Conservation (phyloP, 1,140 invertebrate species). For the Drosophila simulans region DNA sequence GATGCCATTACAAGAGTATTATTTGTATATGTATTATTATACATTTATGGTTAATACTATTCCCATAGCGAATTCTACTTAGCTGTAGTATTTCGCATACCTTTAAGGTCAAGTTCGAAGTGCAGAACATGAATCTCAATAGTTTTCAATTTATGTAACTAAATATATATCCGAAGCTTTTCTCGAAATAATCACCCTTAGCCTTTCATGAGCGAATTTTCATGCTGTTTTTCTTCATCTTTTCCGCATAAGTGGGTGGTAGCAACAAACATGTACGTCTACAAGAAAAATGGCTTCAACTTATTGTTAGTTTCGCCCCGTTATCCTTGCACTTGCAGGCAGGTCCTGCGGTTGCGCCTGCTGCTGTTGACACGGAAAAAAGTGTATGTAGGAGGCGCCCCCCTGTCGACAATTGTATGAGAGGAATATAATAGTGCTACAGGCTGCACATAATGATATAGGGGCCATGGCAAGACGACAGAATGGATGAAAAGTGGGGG, state of each 20-base stretch:
- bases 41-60: background rate
- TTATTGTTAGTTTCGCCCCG: conserved; percentile 42
- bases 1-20: background rate
- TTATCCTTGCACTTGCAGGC: conserved; percentile 72
- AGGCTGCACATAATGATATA: conserved; percentile 53
- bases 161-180: background rate
- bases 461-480: conserved; percentile 19
- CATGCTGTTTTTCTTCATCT: conserved; percentile 12
- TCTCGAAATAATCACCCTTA: conserved; percentile 4
- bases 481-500: conserved; percentile 6
- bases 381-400: conserved; percentile 36
- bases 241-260: conserved; percentile 22
- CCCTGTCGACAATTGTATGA: conserved; percentile 64
- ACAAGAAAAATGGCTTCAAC: conserved; percentile 37
- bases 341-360: conserved; percentile 41
- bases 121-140: too few species aligned
- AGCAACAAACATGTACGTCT: conserved; percentile 1
- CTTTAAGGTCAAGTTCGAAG: too few species aligned
- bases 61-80: background rate
- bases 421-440: conserved; percentile 60
- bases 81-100: too few species aligned
- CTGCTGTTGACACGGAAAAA: conserved; percentile 67
- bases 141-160: background rate
- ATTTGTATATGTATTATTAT: too few species aligned
- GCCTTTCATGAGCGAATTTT: conserved; percentile 15